Conservation (phyloP, 1,140 invertebrate genomes). For the Wasmannia auropunctata region DNA sequence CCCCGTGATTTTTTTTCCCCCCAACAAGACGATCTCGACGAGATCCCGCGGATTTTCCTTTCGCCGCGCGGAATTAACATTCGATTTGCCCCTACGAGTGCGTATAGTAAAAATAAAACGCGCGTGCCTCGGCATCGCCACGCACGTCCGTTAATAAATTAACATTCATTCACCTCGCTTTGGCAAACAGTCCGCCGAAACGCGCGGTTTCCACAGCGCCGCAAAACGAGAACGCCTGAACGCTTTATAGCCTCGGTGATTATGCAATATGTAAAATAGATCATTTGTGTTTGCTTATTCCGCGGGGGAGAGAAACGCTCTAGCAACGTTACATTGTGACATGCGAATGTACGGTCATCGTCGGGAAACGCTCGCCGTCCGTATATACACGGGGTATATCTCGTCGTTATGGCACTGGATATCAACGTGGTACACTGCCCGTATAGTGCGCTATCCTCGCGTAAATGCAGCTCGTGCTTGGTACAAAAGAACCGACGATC, state of each 20-base stretch:
- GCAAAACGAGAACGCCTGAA: slow-evolving; percentile 43
- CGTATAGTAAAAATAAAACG: slow-evolving; percentile 30
- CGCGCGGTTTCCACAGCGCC: slow-evolving; percentile 3
- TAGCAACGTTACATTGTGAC: slow-evolving; percentile 48
- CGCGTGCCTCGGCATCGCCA: not conserved
- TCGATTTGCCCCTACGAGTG: not conserved
- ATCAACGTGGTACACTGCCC: slow-evolving; percentile 63
- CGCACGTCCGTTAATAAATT: not conserved
- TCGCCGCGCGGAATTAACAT: not conserved
- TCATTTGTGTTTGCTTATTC: slow-evolving; percentile 72
- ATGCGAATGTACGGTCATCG: slow-evolving; percentile 64
- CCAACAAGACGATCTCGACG: not conserved
- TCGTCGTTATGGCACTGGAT: slow-evolving; percentile 78
- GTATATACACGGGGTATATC: slow-evolving; percentile 6
- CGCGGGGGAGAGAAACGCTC: slow-evolving; percentile 66
- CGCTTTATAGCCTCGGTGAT: slow-evolving; percentile 42
- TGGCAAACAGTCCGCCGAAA: slow-evolving; percentile 20
- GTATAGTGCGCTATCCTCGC: not conserved
- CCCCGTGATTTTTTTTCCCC: no score
- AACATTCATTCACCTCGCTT: slow-evolving; percentile 23
- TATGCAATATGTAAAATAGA: slow-evolving; percentile 79
- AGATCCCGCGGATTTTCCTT: slow-evolving; percentile 8
- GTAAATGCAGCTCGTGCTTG: slow-evolving; percentile 43
- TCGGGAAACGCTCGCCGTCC: slow-evolving; percentile 50
- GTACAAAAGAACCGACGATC: slow-evolving; percentile 15